These are phyloP conservation scores for Drepana falcataria DNA, from an alignment of 2,888 invertebrate species.

Conservation along the genomic window DNA sequence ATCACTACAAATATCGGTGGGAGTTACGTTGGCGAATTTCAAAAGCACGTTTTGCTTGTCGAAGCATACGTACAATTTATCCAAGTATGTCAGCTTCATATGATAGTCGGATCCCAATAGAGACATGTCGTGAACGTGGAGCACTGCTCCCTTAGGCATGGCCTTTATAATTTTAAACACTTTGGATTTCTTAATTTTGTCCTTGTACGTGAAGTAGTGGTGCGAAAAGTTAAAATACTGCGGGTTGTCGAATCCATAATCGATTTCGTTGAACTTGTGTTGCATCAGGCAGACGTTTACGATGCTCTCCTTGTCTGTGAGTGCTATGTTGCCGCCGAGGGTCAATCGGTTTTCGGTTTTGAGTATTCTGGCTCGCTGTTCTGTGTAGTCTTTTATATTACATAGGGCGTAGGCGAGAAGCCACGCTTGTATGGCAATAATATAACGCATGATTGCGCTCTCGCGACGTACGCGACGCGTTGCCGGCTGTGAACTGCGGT, in stretches of 20 bases:
- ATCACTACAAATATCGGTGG: slow-evolving; percentile 29
- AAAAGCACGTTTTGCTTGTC: slow-evolving; percentile 26
- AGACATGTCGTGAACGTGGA: slow-evolving; percentile 85
- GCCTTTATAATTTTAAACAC: slow-evolving; percentile 82
- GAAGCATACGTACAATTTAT: slow-evolving; percentile 78
- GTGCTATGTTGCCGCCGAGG: slow-evolving; percentile 72
- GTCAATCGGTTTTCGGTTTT: slow-evolving; percentile 60
- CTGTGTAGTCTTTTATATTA: slow-evolving; percentile 36
- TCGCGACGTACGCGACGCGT: background rate
- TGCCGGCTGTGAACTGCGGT: background rate
- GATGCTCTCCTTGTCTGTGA: slow-evolving; percentile 65
- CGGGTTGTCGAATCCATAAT: slow-evolving; percentile 74
- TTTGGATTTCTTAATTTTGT: slow-evolving; percentile 78
- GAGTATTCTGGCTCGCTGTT: slow-evolving; percentile 60
- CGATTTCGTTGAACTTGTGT: slow-evolving; percentile 74
- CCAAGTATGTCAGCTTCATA: slow-evolving; percentile 80
- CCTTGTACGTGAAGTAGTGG: slow-evolving; percentile 81
- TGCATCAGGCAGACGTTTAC: slow-evolving; percentile 80
- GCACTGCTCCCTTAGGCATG: slow-evolving; percentile 87
- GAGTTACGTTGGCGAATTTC: slow-evolving; percentile 43
- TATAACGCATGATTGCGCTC: background rate
- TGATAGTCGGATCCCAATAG: slow-evolving; percentile 81
- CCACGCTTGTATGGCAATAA: background rate
- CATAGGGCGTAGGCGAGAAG: slow-evolving; percentile 19
- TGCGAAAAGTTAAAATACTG: slow-evolving; percentile 80